phyloP scores from a whole-genome alignment of 2,888 invertebrate genomes.

The Drosophila robusta region DNA sequence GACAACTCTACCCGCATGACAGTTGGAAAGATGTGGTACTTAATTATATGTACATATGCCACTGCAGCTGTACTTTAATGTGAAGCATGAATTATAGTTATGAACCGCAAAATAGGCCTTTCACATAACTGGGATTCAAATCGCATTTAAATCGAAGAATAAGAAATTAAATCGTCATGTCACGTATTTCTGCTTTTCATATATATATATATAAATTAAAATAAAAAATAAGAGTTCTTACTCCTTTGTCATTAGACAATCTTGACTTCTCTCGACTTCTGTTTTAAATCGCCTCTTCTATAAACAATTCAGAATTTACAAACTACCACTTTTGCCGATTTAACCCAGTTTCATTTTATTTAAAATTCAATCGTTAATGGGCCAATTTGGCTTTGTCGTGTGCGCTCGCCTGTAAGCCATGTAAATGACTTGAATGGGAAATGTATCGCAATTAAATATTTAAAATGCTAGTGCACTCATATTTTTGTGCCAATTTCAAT shows the following conservation, averaged over 20 bases:
- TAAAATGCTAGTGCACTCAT: slow-evolving; percentile 58
- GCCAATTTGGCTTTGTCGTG: slow-evolving; percentile 19
- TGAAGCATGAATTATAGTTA: slow-evolving; percentile 12
- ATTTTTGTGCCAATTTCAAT: slow-evolving; percentile 65
- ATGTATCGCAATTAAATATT: slow-evolving; percentile 69
- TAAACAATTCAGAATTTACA: background rate
- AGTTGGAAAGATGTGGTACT: slow-evolving; percentile 34
- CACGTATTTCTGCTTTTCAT: too few relatives aligned
- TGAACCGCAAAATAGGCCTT: slow-evolving; percentile 6
- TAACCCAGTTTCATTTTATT: slow-evolving; percentile 25
- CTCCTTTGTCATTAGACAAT: background rate
- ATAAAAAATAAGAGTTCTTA: background rate
- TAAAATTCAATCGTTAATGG: slow-evolving; percentile 45
- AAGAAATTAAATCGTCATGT: too few relatives aligned
- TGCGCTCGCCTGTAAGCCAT: slow-evolving; percentile 7
- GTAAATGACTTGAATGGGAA: slow-evolving; percentile 33
- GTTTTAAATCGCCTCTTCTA: background rate
- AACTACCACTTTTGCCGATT: background rate
- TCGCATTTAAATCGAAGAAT: too few relatives aligned
- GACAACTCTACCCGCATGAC: background rate
- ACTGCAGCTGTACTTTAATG: slow-evolving; percentile 17
- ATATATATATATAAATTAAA: background rate
- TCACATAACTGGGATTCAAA: slow-evolving; percentile 1
- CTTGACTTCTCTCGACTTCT: background rate
- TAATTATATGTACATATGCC: slow-evolving; percentile 33